Evolutionary conservation across 1,140 invertebrate genomes (phyloP).

Genomic region (Bombus consobrinus): DNA sequence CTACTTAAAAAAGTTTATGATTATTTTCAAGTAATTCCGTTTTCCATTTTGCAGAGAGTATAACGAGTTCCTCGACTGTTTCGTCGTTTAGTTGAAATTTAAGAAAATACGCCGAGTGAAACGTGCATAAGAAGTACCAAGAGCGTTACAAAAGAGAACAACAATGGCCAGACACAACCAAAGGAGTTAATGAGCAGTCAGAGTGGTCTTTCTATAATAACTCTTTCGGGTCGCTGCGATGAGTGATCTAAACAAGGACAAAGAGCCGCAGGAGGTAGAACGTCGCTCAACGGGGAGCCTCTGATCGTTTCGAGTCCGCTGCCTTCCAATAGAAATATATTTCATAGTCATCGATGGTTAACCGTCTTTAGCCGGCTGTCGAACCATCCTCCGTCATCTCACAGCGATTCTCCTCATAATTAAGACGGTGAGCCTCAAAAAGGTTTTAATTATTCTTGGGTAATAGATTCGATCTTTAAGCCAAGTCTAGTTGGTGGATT

Average conservation of each 20-base stretch:
- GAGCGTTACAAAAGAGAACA: neutral
- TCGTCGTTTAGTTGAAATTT: neutral
- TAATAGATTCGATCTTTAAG: conserved; percentile 30
- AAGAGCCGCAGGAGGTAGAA: conserved; percentile 72
- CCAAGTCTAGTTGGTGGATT: neutral
- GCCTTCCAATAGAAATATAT: conserved; percentile 54
- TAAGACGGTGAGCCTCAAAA: conserved; percentile 66
- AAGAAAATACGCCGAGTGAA: neutral
- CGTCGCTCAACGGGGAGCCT: conserved; percentile 68
- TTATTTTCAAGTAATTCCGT: neutral
- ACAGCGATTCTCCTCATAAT: conserved; percentile 63
- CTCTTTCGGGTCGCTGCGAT: conserved; percentile 58
- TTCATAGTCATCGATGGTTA: conserved; percentile 70
- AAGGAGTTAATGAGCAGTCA: conserved; percentile 65
- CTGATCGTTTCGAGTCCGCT: conserved; percentile 56
- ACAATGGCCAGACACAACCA: conserved; percentile 2
- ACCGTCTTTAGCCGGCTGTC: conserved; percentile 66
- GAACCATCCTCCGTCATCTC: conserved; percentile 49
- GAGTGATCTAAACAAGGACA: conserved; percentile 73
- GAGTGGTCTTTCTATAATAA: conserved; percentile 58
- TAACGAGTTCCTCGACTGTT: too few species aligned
- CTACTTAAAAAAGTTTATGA: neutral
- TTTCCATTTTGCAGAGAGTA: neutral
- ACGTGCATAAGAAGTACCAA: neutral
- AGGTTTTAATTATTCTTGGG: conserved; percentile 61